Base-by-base conservation (phyloP, 2,888 invertebrate genomes). In the Bruchidius siliquastri region DNA sequence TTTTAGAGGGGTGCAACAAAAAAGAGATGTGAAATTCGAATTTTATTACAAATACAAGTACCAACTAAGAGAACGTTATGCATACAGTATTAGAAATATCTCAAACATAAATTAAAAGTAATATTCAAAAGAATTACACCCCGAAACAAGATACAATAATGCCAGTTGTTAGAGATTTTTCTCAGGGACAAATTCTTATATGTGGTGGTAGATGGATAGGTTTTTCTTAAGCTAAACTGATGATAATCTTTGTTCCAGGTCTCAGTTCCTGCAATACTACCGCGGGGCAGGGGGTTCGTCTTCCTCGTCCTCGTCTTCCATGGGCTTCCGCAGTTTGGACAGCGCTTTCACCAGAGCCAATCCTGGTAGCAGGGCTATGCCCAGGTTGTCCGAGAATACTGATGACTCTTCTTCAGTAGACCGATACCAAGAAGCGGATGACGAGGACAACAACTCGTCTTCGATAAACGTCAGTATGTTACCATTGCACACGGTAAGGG, bases 311-410 rank as follows among this genome's bases (percentile, higher is more conserved):
- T 88, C 88, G 0, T 88, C 88, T 0, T 89, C 90, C 10, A 89
- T 91, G 83, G 90, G 91, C 6, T 92, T 92, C 81, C 86, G 91
- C 70, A 91, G 91, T 80, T 87, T 91, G 76, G 91, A 92, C 77
- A 89, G 90, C 77, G 88, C 88, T 83, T 83, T 86, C n/a, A 85
- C 84, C 72, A 80, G 86, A 67, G 82, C 84, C 26, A 30, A 30
- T 4, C n/a, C 32, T 4, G 69, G 69, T 21, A 75, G 75, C 32
- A 76, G 74, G 67, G 82, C 83, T 6, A 87, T 87, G 88, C 87
- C 87, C 0, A 83, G 87, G 67, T 80, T 88, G 4, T 87, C 88
- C 0, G 90, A 90, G 80, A 88, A 88, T 74, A 87, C 87, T 0
- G 88, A 89, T 73, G 88, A 88, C 10, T 87, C 86, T 0, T 71